Conservation (phyloP, 2,113 vertebrate genomes). For the Chaetorhynchus papuensis region DNA sequence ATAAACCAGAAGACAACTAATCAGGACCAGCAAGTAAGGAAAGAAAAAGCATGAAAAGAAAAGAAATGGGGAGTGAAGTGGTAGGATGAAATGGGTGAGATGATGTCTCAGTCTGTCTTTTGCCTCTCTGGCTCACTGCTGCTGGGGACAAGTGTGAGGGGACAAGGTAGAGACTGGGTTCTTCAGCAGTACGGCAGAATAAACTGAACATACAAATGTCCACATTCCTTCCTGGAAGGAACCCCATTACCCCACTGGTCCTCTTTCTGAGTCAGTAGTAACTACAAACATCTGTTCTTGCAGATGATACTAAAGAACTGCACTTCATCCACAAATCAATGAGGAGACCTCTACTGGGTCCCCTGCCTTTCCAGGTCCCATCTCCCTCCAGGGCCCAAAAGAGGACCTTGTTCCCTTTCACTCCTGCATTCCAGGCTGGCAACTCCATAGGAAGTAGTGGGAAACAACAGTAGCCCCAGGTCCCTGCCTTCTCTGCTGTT, state of each 20-base stretch:
- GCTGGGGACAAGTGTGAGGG: not conserved
- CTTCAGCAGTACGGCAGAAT: not conserved
- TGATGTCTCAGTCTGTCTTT: not conserved
- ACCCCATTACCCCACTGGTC: not conserved
- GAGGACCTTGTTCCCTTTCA: not conserved
- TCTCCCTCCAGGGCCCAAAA: not conserved
- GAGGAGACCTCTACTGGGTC: not conserved
- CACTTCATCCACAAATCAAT: not conserved
- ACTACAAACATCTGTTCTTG: not conserved
- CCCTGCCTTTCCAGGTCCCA: not conserved
- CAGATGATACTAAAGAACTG: not conserved
- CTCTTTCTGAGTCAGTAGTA: not conserved
- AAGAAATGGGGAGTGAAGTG: not conserved
- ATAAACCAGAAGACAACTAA: not conserved
- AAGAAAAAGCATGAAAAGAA: not conserved
- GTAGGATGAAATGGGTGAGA: not conserved
- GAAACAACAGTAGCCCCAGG: not conserved
- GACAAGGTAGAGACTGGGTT: not conserved
- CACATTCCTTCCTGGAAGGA: not conserved
- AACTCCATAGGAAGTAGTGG: not conserved
- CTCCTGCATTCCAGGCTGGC: accelerated
- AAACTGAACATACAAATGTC: not conserved
- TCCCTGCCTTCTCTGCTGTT: not conserved
- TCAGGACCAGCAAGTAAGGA: not conserved
- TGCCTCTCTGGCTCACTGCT: not conserved